Percentiles rank a stretch among this genome's conserved stretches.
Evolutionary conservation across 1,140 invertebrate genomes (phyloP).

Genomic region (Orius insidiosus): DNA sequence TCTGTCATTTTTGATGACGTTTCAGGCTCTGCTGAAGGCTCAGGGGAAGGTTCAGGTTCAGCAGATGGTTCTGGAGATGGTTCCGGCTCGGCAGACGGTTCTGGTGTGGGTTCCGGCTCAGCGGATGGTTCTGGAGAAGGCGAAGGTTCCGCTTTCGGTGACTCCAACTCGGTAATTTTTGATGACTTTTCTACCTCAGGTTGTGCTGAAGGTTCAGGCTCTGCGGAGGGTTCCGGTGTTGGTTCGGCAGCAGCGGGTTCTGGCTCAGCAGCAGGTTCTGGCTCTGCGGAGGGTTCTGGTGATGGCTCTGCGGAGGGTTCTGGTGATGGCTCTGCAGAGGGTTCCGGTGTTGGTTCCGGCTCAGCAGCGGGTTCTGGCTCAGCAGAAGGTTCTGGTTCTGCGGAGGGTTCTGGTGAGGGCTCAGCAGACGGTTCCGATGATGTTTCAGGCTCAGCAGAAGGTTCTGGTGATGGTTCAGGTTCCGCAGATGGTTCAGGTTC

Average conservation of each 20-base stretch:
- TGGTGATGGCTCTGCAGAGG: background rate
- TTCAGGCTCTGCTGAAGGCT: constrained; percentile 20
- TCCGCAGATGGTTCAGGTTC: constrained; percentile 22
- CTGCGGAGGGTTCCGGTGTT: too few relatives aligned
- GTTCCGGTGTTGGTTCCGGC: constrained; percentile 5
- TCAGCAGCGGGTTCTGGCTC: constrained; percentile 1
- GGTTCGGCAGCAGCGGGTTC: too few relatives aligned
- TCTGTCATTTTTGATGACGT: constrained; percentile 19
- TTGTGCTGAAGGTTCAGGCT: constrained; percentile 25
- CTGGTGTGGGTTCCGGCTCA: background rate
- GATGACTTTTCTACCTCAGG: too few relatives aligned
- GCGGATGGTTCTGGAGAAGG: constrained; percentile 20
- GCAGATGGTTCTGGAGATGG: too few relatives aligned
- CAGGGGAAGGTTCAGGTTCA: constrained; percentile 16
- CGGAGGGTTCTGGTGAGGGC: constrained; percentile 20
- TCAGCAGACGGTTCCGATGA: constrained; percentile 20
- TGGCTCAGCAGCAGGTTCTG: constrained; percentile 21
- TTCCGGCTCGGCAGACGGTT: constrained; percentile 18
- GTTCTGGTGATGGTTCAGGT: constrained; percentile 19
- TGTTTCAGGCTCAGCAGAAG: constrained; percentile 21
- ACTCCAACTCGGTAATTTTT: too few relatives aligned
- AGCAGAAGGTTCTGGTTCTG: constrained; percentile 16
- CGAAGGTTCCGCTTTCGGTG: too few relatives aligned
- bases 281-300: constrained; percentile 11
- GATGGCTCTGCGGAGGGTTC: too few relatives aligned